Evolutionary conservation across 2,888 invertebrate species (phyloP), one percentile per base, ranked within the genome.

Genomic region (Xylota sylvarum): DNA sequence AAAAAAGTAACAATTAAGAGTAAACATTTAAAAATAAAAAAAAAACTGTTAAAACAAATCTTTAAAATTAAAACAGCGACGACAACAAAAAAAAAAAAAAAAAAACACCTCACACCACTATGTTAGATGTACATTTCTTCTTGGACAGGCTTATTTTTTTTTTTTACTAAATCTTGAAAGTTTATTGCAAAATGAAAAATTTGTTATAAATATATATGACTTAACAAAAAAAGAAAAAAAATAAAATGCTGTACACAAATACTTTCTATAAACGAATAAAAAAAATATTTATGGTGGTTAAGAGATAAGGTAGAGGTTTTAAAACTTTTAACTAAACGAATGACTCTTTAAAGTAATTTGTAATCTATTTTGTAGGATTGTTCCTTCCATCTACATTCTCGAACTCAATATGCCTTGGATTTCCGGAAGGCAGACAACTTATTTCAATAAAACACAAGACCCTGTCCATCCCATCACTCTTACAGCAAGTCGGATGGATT

Each of bases 211-310:
- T 35, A 35, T 35, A 30, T 27, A 46, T 40, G 27, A 58, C 35
- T 23, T 52, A 55, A 55, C 30, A 32, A 35, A n/a, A 77, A 50
- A 69, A 37, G 30, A 70, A 55, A 17, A 19, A 73, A 73, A 43
- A 55, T 10, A 55, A 83, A 43, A 23, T 23, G 23, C 4, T 83
- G 72, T 67, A 78, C 55, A 43, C 77, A 62, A 56, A 70, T 55
- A 70, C 56, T 37, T 65, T 77, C 40, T 52, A 19, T 77, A 74
- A 69, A 32, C 23, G 52, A 84, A 84, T 84, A 79, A 74, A 83
- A 74, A 83, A 35, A 70, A 56, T 76, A 35, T 77, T 70, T 64
- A 74, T 69, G 62, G 65, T 65, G 74, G 74, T 76, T 40, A 74
- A 80, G 80, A 78, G 84, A 80, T 74, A 40, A 79, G 19, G 62